Evolutionary conservation across 2,113 vertebrate species (phyloP).

Genomic region (Pseudorasbora parva): DNA sequence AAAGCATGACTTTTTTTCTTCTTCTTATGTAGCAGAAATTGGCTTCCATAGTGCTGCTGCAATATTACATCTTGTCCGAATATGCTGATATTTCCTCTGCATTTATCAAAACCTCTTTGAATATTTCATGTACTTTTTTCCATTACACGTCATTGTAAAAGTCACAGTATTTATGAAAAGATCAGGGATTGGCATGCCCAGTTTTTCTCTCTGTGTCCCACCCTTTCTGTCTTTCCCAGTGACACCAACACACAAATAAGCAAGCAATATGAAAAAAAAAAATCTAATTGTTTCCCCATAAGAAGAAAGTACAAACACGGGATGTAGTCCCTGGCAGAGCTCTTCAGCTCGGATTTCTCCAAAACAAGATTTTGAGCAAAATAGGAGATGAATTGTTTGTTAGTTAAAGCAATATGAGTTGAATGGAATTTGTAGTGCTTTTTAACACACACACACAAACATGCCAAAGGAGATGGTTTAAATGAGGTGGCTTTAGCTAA

Average conservation of each 20-base stretch:
- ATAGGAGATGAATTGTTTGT: conserved; percentile 45
- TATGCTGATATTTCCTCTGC: too few relatives aligned
- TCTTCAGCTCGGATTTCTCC: too few relatives aligned
- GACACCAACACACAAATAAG: neutral
- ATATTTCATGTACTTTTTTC: neutral
- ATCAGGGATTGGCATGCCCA: neutral
- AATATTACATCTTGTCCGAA: too few relatives aligned
- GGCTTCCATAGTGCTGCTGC: too few relatives aligned
- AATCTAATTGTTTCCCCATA: neutral
- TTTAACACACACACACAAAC: neutral
- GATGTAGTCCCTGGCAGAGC: neutral
- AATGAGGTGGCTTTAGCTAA: neutral
- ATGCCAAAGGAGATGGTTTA: neutral
- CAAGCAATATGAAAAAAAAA: neutral
- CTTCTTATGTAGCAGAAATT: too few relatives aligned
- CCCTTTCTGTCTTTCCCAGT: too few relatives aligned
- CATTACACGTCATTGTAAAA: neutral
- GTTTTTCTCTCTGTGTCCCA: too few relatives aligned
- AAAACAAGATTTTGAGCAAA: conserved; percentile 4
- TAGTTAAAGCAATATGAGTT: conserved; percentile 6
- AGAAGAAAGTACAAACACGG: neutral
- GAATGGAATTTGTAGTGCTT: neutral
- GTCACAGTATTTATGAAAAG: neutral
- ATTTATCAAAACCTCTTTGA: conserved; percentile 6
- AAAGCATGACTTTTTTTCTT: neutral